Evolutionary conservation across 2,797 vertebrate genomes (phyloP).

Genomic region (Cercopithecus petaurista): DNA sequence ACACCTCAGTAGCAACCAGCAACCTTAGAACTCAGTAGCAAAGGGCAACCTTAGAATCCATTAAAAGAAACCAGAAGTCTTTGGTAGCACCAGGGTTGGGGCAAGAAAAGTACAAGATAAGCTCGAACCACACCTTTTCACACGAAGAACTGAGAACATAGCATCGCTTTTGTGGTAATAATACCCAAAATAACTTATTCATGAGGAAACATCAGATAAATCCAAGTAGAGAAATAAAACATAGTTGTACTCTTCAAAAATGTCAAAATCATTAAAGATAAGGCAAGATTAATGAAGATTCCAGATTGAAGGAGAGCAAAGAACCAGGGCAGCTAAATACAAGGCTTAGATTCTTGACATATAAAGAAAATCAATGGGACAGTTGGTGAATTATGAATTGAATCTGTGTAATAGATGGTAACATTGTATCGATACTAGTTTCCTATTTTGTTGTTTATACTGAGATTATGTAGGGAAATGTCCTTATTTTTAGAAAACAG

Average conservation of each 20-base stretch:
- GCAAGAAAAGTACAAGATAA: not conserved
- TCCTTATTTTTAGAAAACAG: not conserved
- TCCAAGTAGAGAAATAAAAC: not conserved
- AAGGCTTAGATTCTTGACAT: not conserved
- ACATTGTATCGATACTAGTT: not conserved
- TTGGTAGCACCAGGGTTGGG: not conserved
- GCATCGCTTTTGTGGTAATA: not conserved
- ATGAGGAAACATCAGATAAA: not conserved
- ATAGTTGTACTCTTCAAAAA: not conserved
- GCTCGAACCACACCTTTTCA: not conserved
- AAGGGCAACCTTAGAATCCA: not conserved
- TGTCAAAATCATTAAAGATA: not conserved
- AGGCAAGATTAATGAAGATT: not conserved
- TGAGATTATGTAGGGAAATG: not conserved
- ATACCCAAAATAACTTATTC: not conserved
- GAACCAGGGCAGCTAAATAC: not conserved
- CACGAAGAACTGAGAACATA: not conserved
- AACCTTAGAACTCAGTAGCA: not conserved
- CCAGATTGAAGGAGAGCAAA: not conserved
- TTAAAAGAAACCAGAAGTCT: not conserved
- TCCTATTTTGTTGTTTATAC: not conserved
- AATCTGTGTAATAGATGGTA: not conserved
- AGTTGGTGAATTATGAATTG: not conserved
- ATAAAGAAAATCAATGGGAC: not conserved
- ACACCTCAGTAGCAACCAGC: not conserved